Conservation (phyloP, 30 jellyfish, hydroid and myxozoan species). For the Hydractinia echinata region DNA sequence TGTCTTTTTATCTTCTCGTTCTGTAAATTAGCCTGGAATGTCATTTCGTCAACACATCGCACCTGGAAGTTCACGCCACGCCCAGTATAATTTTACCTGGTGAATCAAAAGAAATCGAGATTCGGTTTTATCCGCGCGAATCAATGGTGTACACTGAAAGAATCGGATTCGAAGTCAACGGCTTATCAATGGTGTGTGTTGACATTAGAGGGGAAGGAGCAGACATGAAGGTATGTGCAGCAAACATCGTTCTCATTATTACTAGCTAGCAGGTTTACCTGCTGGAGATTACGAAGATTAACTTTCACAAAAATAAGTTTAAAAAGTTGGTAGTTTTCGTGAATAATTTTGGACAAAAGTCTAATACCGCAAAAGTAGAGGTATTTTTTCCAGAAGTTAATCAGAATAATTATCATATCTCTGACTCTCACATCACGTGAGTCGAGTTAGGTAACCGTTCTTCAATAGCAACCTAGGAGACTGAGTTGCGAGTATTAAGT, state of each 20-base stretch:
- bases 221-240: constrained; percentile 76
- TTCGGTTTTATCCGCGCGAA: constrained; percentile 83
- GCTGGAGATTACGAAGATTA: background rate
- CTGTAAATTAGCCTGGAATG: constrained; percentile 65
- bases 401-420: too few relatives aligned
- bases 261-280: background rate
- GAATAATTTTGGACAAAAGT: too few relatives aligned
- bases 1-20: background rate
- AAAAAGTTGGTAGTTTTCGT: too few relatives aligned
- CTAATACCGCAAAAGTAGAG: too few relatives aligned
- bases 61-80: constrained; percentile 54
- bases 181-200: constrained; percentile 59
- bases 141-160: constrained; percentile 52
- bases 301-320: background rate
- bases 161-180: constrained; percentile 70
- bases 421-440: background rate
- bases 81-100: constrained; percentile 70
- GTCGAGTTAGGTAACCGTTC: background rate
- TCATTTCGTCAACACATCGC: constrained; percentile 39
- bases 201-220: constrained; percentile 82
- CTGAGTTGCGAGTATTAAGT: too few relatives aligned
- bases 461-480: background rate
- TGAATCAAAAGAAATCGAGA: constrained; percentile 47
- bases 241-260: background rate
- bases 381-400: too few relatives aligned